phyloP scores from a whole-genome alignment of 1,140 invertebrate species.

The Leptinotarsa defecta region DNA sequence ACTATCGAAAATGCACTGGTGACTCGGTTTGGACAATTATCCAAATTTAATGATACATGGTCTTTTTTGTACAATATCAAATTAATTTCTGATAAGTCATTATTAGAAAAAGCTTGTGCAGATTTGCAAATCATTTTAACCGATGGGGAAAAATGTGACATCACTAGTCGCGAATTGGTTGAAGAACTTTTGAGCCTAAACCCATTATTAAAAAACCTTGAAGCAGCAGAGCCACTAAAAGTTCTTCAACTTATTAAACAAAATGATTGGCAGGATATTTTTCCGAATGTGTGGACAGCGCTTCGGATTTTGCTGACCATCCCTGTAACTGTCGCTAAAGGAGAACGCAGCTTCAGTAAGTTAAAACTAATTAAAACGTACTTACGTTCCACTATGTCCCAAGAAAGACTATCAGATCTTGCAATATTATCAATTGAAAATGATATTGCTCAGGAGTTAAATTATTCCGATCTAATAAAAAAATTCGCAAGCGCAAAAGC shows the following conservation, averaged over 20 bases:
- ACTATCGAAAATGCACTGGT: conserved; percentile 8
- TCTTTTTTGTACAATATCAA: conserved; percentile 5
- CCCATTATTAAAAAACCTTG: conserved; percentile 5
- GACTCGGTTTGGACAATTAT: conserved; percentile 5
- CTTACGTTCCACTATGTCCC: neutral
- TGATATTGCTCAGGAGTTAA: conserved; percentile 5
- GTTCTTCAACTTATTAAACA: conserved; percentile 2
- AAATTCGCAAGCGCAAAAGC: conserved; percentile 5
- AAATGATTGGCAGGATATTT: conserved; percentile 3
- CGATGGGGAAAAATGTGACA: conserved; percentile 2
- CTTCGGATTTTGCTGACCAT: neutral
- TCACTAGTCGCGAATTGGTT: neutral
- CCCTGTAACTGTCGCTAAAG: conserved; percentile 5
- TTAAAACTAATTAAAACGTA: conserved; percentile 1
- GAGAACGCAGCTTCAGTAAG: conserved; percentile 4
- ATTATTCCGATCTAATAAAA: neutral
- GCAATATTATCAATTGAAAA: neutral
- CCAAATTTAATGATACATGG: conserved; percentile 1
- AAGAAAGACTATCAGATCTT: neutral
- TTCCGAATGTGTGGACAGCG: conserved; percentile 2
- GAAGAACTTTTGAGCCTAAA: conserved; percentile 2
- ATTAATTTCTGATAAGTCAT: neutral
- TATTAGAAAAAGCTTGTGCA: conserved; percentile 5
- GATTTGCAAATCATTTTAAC: conserved; percentile 6
- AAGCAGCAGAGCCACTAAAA: neutral